These are phyloP conservation scores for Amblyjoppa fuscipennis DNA, from an alignment of 2,888 invertebrate species.

Conservation along the genomic window DNA sequence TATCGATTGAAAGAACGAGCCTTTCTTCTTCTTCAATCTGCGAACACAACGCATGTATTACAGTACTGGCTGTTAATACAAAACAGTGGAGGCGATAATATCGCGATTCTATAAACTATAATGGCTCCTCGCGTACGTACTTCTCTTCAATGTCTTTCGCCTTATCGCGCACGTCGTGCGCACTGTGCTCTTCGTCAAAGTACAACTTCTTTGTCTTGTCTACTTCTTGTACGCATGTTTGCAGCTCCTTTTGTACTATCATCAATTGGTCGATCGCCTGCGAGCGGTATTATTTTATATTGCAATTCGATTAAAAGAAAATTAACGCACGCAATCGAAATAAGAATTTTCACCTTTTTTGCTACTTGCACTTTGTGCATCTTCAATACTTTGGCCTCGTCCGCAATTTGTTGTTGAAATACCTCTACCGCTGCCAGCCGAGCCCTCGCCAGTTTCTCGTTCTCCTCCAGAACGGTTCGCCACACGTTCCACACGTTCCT, in stretches of 20 bases:
- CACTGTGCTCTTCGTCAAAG: constrained; percentile 97
- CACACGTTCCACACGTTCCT: constrained; percentile 99
- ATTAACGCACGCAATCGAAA: neutral
- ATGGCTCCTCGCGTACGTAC: constrained; percentile 86
- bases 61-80: constrained; percentile 17
- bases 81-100: constrained; percentile 51
- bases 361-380: constrained; percentile 93
- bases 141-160: constrained; percentile 98
- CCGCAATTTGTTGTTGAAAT: constrained; percentile 97
- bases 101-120: constrained; percentile 1
- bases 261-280: constrained; percentile 93
- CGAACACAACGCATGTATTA: constrained; percentile 69
- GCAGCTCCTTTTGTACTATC: constrained; percentile 95
- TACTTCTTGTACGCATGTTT: constrained; percentile 94
- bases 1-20: constrained; percentile 98
- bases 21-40: constrained; percentile 97
- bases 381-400: constrained; percentile 94
- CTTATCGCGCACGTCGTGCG: constrained; percentile 97
- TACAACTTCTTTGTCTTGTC: constrained; percentile 98
- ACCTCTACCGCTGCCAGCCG: constrained; percentile 97
- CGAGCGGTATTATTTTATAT: constrained; percentile 67
- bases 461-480: constrained; percentile 97
- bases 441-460: constrained; percentile 96
- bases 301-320: neutral
- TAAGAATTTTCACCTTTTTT: constrained; percentile 88